A percentile compares a stretch with the other conserved stretches of the same genome.
Conservation (phyloP, 1,140 invertebrate genomes). For the Nixonia krombeini region DNA sequence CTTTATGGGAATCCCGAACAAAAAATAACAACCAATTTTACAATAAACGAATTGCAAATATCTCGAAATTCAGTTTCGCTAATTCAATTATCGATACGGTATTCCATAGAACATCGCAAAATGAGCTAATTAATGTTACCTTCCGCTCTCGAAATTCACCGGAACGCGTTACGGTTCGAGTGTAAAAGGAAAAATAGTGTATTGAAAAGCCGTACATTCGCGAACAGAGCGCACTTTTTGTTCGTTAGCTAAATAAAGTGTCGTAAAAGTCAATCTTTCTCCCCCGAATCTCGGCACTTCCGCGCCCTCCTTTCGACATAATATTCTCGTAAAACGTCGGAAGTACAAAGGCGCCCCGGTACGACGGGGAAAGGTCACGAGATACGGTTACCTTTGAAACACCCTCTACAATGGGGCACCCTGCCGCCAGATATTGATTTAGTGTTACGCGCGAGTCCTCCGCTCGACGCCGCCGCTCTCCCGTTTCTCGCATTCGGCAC, state of each 20-base stretch:
- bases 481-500: constrained; percentile 44
- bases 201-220: no score
- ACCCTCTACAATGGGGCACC: constrained; percentile 55
- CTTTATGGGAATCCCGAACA: background rate
- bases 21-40: no score
- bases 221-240: no score
- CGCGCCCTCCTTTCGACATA: background rate
- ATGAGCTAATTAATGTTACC: no score
- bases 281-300: constrained; percentile 1
- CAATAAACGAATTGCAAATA: no score
- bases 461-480: constrained; percentile 40
- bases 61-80: no score
- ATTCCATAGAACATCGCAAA: no score
- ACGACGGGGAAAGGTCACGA: constrained; percentile 37
- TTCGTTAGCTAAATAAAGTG: constrained; percentile 7
- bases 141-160: no score
- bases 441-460: constrained; percentile 62
- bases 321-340: constrained; percentile 27
- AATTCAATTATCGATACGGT: no score
- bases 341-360: constrained; percentile 34
- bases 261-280: constrained; percentile 30
- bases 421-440: constrained; percentile 67
- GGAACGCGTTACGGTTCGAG: no score
- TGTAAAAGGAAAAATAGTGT: no score
- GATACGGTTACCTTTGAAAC: constrained; percentile 56